Evolutionary conservation across 2,113 vertebrate genomes (phyloP).

Genomic region (Willisornis vidua): DNA sequence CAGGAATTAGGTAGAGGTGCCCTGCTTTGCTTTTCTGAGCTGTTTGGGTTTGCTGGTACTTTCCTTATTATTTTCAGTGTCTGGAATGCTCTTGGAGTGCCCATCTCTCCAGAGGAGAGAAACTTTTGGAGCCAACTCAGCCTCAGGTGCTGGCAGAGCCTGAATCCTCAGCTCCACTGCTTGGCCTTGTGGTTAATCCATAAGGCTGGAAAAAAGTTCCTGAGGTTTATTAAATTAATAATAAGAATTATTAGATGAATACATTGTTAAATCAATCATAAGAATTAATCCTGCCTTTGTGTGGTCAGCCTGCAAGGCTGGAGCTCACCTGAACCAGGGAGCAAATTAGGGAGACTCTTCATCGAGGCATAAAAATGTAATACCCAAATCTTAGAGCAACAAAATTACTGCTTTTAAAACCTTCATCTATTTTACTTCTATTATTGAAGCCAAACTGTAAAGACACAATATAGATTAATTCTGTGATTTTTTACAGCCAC

Average conservation of each 20-base stretch:
- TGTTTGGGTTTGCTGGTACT: slow-evolving; percentile 66
- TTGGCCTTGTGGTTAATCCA: not conserved
- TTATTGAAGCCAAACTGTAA: slow-evolving; percentile 62
- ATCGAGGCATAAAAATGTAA: slow-evolving; percentile 48
- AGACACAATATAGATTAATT: slow-evolving; percentile 66
- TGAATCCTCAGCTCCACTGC: not conserved
- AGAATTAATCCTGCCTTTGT: slow-evolving; percentile 27
- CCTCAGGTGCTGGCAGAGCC: not conserved
- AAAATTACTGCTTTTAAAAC: slow-evolving; percentile 63
- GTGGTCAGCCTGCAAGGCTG: not conserved
- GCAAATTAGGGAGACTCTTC: slow-evolving; percentile 29
- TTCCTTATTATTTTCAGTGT: slow-evolving; percentile 48
- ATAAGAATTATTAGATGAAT: too few relatives aligned
- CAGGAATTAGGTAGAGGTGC: slow-evolving; percentile 27
- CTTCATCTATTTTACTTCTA: slow-evolving; percentile 61
- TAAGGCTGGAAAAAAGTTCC: not conserved
- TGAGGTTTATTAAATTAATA: not conserved
- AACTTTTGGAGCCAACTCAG: not conserved
- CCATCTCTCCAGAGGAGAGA: not conserved
- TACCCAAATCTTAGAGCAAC: slow-evolving; percentile 44
- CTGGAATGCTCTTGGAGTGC: not conserved
- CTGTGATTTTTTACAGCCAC: slow-evolving; percentile 46
- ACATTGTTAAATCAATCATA: too few relatives aligned
- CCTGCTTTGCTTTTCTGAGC: slow-evolving; percentile 62
- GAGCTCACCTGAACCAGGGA: not conserved